Evolutionary conservation across 2,113 vertebrate species (phyloP).

Genomic region (Podilymbus podiceps): DNA sequence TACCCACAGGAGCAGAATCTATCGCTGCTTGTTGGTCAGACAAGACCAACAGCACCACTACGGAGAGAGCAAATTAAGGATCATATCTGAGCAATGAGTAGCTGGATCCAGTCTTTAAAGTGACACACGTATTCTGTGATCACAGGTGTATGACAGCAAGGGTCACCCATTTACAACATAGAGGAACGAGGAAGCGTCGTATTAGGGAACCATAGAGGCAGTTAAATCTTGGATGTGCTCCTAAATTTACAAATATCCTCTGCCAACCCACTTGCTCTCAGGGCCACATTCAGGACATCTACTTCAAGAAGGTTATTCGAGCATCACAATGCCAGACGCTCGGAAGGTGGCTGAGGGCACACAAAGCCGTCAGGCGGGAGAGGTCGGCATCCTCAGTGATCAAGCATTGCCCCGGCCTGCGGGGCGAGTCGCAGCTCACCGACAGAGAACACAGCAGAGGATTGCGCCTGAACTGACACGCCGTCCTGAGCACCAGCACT

Average conservation of each 20-base stretch:
- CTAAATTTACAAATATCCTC: not conserved
- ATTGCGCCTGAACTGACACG: not conserved
- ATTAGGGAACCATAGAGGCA: not conserved
- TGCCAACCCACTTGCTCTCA: not conserved
- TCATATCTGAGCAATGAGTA: not conserved
- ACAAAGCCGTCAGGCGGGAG: not conserved
- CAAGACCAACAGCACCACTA: not conserved
- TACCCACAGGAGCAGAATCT: not conserved
- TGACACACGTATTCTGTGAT: not conserved
- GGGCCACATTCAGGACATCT: not conserved
- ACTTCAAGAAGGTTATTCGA: not conserved
- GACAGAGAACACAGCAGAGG: not conserved
- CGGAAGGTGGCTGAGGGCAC: not conserved
- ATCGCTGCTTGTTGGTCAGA: not conserved
- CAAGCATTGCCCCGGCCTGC: rapidly evolving
- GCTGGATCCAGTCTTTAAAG: not conserved
- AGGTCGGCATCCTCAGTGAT: not conserved
- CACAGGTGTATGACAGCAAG: not conserved
- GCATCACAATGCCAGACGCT: not conserved
- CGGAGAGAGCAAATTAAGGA: not conserved
- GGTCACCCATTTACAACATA: not conserved
- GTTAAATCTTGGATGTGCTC: not conserved
- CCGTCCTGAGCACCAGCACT: not conserved
- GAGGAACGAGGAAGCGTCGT: not conserved
- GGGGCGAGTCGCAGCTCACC: not conserved